Conservation (phyloP, 2,888 invertebrate genomes). For the Acanthosepion pharaonis region DNA sequence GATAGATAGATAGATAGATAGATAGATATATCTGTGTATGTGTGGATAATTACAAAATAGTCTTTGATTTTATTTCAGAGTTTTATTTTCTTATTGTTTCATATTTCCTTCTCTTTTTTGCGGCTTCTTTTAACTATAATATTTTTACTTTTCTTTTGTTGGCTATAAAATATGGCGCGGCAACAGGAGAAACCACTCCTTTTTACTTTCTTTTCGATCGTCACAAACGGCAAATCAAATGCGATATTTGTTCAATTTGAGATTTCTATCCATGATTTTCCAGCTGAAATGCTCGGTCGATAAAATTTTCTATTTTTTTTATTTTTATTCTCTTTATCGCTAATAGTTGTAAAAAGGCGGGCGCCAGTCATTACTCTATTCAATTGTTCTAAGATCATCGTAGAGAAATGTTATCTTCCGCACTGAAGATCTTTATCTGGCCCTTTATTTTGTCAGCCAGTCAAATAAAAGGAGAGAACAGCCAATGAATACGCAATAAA, state of each 20-base stretch:
- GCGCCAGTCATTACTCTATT: background rate
- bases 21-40: background rate
- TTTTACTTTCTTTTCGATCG: background rate
- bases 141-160: background rate
- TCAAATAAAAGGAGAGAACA: background rate
- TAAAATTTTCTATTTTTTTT: background rate
- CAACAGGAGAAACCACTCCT: background rate
- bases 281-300: background rate
- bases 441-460: background rate
- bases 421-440: background rate
- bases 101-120: background rate
- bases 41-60: background rate
- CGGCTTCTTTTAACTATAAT: background rate
- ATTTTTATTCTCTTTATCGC: background rate
- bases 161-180: background rate
- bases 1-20: background rate
- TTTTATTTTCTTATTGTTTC: background rate
- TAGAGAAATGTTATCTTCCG: background rate
- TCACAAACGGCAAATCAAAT: background rate
- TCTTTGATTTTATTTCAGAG: background rate
- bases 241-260: background rate
- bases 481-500: background rate
- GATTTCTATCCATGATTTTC: background rate
- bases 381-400: background rate
- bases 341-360: background rate